Conservation (phyloP, 1,140 invertebrate species). For the Dendrolimus punctatus region DNA sequence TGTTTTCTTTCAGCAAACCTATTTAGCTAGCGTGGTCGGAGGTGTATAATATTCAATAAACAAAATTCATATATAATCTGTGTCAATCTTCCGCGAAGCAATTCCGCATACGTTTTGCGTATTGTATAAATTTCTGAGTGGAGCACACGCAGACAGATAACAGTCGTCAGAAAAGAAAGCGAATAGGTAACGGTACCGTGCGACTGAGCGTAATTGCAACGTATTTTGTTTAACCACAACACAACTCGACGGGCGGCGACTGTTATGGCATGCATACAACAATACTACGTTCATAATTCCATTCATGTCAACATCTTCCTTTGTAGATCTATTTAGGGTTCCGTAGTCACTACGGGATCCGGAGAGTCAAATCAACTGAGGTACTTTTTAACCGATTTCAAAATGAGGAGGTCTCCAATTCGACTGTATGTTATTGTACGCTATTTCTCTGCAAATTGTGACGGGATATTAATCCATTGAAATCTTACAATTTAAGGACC, state of each 20-base stretch:
- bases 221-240: conserved; percentile 18
- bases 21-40: neutral
- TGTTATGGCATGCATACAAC: neutral
- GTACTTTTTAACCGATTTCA: too few species aligned
- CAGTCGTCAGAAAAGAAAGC: conserved; percentile 41
- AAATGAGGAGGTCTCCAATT: too few species aligned
- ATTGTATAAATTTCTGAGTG: conserved; percentile 31
- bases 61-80: neutral
- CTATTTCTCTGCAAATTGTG: too few species aligned
- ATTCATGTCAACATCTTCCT: too few species aligned
- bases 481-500: too few species aligned
- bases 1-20: conserved; percentile 1
- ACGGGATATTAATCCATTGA: too few species aligned
- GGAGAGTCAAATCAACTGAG: too few species aligned
- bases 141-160: conserved; percentile 9
- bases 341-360: too few species aligned
- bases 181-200: conserved; percentile 44
- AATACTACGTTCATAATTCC: too few species aligned
- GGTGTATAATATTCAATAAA: too few species aligned
- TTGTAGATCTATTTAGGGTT: too few species aligned
- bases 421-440: too few species aligned
- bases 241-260: neutral
- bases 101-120: conserved; percentile 18
- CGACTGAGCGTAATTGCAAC: conserved; percentile 28
- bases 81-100: conserved; percentile 13